Evolutionary conservation across 92 coral and sea anemone genomes (phyloP).

Genomic region (Bergia sp.): DNA sequence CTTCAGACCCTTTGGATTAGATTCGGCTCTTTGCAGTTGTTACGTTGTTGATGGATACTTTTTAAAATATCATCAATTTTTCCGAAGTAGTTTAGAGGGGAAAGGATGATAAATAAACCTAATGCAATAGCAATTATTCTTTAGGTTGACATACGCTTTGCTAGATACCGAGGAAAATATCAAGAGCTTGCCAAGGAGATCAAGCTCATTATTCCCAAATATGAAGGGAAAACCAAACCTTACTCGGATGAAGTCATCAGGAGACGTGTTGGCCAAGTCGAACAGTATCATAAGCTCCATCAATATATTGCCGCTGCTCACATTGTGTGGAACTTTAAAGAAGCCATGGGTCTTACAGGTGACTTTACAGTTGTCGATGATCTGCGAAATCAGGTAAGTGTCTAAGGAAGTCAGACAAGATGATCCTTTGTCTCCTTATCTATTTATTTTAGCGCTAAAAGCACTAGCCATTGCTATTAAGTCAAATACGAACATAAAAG

Average conservation of each 20-base stretch:
- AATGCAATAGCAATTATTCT: background rate
- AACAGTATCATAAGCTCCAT: constrained; percentile 50
- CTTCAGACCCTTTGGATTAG: background rate
- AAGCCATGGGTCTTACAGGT: constrained; percentile 32
- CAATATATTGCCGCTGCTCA: constrained; percentile 29
- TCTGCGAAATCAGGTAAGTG: constrained; percentile 14
- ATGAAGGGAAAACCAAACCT: background rate
- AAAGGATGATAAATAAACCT: background rate
- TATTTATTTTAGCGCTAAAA: no score
- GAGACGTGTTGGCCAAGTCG: constrained; percentile 47
- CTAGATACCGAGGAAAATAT: constrained; percentile 24
- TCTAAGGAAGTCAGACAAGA: no score
- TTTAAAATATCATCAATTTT: background rate
- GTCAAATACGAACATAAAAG: no score
- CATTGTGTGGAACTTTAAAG: constrained; percentile 17
- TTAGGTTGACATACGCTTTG: constrained; percentile 48
- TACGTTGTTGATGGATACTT: background rate
- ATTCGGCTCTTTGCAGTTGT: background rate
- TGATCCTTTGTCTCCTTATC: no score
- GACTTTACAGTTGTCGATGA: constrained; percentile 43
- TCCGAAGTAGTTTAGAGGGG: background rate
- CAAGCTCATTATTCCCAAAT: constrained; percentile 16
- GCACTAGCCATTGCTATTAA: no score
- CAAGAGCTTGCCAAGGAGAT: constrained; percentile 51
- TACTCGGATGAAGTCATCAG: background rate